Evolutionary conservation across 1,140 invertebrate species (phyloP), one percentile per base, ranked within the genome.

Genomic region (Eumeta japonica): DNA sequence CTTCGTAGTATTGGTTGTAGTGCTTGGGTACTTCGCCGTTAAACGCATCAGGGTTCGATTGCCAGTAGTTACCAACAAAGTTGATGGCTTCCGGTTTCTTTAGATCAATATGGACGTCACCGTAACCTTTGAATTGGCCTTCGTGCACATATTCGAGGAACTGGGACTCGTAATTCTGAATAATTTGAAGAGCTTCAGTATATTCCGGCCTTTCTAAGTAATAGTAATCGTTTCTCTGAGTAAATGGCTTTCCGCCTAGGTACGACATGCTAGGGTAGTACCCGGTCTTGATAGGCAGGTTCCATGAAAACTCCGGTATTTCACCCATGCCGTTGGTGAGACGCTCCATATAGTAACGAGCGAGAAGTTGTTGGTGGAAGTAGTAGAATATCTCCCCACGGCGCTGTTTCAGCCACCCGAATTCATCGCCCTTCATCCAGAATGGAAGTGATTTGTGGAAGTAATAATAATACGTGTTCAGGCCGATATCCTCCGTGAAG

Each of bases 401-500:
- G 45, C 77, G 61, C 11, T 75, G 63, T 31, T 65, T 73, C 18
- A 67, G 57, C 2, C 78, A 47, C 1, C 57, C 55, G 10, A 59
- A 62, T 10, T 76, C 67, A 11, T 77, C 72, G 28, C 75, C 74
- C 19, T 73, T 75, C 48, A 83, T 51, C 80, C 81, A 86, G 77
- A 81, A 82, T 34, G 86, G 84, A 61, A 83, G 82, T 16, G 79
- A 66, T 34, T 78, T 58, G 45, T 86, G 81, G 74, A 82, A 79
- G 62, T 86, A 83, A 64, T 80, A 85, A 72, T 88, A 85, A 61
- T 77, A 86, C 4, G 80, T 56, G 63, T 88, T 89, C 34, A 86
- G 63, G 28, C 81, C 80, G 41, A 83, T 68, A 53, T 87, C 87
- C 50, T 89, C 83, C 16, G 81, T 84, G 68, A 85, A 88, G 75